Evolutionary conservation across 2,113 vertebrate species (phyloP).

Genomic region (Tyrannus savana): DNA sequence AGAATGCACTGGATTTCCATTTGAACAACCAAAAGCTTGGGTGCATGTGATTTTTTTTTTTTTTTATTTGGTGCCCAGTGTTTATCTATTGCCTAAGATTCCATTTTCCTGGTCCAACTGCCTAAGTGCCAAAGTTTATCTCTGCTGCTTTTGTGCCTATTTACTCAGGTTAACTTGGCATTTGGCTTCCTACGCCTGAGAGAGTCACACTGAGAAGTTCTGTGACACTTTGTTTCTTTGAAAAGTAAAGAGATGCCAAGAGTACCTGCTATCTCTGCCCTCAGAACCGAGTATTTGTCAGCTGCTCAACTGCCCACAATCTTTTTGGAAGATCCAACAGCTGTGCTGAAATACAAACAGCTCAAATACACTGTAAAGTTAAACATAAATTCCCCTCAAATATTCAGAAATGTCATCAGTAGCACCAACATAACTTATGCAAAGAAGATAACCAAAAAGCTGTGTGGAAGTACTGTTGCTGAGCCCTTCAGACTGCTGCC

Average conservation of each 20-base stretch:
- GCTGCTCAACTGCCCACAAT: not conserved
- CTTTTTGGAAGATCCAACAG: not conserved
- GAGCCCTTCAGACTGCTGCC: not conserved
- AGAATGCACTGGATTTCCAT: not conserved
- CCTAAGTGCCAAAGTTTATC: conserved; percentile 46
- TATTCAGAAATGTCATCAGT: not conserved
- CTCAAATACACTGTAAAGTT: not conserved
- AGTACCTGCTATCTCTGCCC: not conserved
- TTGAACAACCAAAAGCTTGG: conserved; percentile 8
- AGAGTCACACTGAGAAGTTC: not conserved
- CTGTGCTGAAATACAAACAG: not conserved
- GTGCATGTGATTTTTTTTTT: not conserved
- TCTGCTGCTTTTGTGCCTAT: conserved; percentile 38
- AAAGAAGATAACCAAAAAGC: not conserved
- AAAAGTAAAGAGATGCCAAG: not conserved
- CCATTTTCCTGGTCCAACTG: not conserved
- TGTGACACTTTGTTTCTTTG: conserved; percentile 4
- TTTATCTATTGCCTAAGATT: conserved; percentile 36
- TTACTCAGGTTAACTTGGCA: conserved; percentile 56
- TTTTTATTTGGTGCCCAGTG: not conserved
- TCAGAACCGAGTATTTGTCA: not conserved
- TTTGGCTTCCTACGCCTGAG: not conserved
- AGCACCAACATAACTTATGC: not conserved
- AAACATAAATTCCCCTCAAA: not conserved
- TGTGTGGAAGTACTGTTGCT: not conserved